Percentiles rank a stretch among this genome's conserved stretches.
Conservation (phyloP, 2,888 invertebrate species). For the Euplexia lucipara region DNA sequence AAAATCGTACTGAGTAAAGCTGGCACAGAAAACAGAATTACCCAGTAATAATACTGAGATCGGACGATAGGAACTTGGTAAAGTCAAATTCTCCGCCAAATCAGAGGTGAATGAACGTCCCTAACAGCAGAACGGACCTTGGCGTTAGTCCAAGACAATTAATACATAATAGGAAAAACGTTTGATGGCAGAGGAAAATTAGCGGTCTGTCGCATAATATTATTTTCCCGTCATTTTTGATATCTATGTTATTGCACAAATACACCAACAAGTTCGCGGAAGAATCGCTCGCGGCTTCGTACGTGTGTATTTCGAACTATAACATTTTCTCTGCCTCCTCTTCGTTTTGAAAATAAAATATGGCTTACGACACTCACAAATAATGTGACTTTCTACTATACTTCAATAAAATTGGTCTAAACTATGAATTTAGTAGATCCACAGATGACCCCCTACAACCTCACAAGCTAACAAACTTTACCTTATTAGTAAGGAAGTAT, state of each 20-base stretch:
- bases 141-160: slow-evolving; percentile 41
- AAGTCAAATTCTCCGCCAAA: slow-evolving; percentile 25
- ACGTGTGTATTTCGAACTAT: too few species aligned
- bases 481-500: too few species aligned
- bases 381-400: too few species aligned
- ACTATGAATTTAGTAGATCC: too few species aligned
- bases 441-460: too few species aligned
- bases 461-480: too few species aligned
- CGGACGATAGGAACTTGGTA: slow-evolving; percentile 11
- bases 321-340: too few species aligned
- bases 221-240: slow-evolving; percentile 6
- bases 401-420: too few species aligned
- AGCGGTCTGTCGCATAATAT: background rate
- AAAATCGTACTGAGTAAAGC: background rate
- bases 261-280: too few species aligned
- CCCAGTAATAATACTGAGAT: slow-evolving; percentile 30
- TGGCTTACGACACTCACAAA: too few species aligned
- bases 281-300: too few species aligned
- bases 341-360: too few species aligned
- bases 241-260: slow-evolving; percentile 1
- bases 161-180: slow-evolving; percentile 21
- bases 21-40: slow-evolving; percentile 24
- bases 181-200: background rate
- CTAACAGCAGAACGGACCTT: slow-evolving; percentile 19
- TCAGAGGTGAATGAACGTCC: slow-evolving; percentile 50